A percentile compares a stretch with the other conserved stretches of the same genome.
Conservation (phyloP, 2,888 invertebrate species). For the Acleris holmiana region DNA sequence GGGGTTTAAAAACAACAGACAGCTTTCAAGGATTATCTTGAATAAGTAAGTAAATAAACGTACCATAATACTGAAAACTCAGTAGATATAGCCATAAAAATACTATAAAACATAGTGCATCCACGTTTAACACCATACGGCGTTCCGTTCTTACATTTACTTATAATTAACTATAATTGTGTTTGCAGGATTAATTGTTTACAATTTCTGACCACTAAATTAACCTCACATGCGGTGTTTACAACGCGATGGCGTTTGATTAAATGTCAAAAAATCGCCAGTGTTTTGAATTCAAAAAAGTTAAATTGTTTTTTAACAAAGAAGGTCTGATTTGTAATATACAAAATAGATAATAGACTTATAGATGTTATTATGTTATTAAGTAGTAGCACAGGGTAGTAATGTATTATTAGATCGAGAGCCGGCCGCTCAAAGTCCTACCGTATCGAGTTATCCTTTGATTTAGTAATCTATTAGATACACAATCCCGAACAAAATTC, state of each 20-base stretch:
- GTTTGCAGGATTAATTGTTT: background rate
- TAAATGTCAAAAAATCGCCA: background rate
- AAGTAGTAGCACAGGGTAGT: no score
- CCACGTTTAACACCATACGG: conserved; percentile 14
- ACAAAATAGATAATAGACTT: no score
- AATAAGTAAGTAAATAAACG: background rate
- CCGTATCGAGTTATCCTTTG: no score
- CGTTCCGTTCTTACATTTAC: conserved; percentile 8
- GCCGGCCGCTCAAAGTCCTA: no score
- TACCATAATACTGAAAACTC: conserved; percentile 6
- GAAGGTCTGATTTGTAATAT: background rate
- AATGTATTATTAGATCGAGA: no score
- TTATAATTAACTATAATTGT: background rate
- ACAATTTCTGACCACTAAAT: background rate
- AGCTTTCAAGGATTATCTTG: no score
- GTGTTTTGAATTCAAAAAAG: background rate
- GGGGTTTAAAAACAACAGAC: no score
- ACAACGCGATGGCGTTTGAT: no score
- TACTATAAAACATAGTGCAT: conserved; percentile 19
- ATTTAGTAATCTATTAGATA: no score
- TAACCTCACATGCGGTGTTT: no score
- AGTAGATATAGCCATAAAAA: conserved; percentile 1
- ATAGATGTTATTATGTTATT: no score
- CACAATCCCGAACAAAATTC: no score
- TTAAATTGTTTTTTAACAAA: background rate